These are phyloP conservation scores for Saccostrea glomerata DNA, from an alignment of 1,140 invertebrate species.

Conservation along the genomic window DNA sequence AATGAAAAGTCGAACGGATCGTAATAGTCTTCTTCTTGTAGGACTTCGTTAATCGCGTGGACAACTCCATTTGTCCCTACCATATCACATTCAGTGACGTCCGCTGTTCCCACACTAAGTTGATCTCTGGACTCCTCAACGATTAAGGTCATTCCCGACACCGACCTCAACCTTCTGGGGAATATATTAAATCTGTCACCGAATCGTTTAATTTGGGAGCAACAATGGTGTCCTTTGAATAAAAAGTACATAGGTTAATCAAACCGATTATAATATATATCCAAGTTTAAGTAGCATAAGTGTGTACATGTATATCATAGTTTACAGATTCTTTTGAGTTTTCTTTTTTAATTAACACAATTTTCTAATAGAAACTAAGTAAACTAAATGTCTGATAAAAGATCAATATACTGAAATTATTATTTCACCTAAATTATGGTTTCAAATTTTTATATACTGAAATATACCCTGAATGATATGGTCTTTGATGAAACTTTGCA, in stretches of 20 bases:
- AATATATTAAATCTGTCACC: neutral
- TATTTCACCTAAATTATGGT: no score
- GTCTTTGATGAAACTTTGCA: constrained; percentile 8
- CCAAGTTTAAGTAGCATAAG: no score
- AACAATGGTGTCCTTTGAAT: neutral
- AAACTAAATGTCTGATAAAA: no score
- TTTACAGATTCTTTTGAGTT: no score
- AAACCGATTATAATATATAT: no score
- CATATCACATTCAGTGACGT: constrained; percentile 75
- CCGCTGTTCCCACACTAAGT: constrained; percentile 50
- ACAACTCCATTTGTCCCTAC: constrained; percentile 82
- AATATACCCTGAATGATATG: neutral
- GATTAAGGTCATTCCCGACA: neutral
- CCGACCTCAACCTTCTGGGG: neutral
- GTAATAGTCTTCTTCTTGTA: constrained; percentile 58
- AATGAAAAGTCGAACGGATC: no score
- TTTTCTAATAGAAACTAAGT: no score
- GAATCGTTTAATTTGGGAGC: neutral
- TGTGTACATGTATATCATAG: no score
- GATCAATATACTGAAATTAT: no score
- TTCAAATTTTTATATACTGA: neutral
- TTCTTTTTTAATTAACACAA: no score
- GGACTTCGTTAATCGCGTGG: constrained; percentile 80
- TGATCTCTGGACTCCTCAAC: neutral
- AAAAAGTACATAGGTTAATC: neutral